phyloP scores from a whole-genome alignment of 2,888 invertebrate genomes.

The Conchocele bisecta region DNA sequence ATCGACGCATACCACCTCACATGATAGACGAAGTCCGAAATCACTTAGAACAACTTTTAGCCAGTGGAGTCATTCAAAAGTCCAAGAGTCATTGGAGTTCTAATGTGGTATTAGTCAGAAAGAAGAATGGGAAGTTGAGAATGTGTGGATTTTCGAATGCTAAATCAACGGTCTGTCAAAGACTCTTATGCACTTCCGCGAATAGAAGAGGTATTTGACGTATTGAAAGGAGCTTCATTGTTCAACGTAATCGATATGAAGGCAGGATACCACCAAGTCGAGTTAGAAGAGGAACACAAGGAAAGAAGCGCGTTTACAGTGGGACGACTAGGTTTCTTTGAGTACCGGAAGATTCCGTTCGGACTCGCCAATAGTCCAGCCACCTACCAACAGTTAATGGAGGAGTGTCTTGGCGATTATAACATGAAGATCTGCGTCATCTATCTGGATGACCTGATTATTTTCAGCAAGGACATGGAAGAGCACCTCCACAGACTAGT shows the following conservation, averaged over 20 bases:
- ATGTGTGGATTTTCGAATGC: conserved; percentile 8
- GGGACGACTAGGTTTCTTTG: conserved; percentile 2
- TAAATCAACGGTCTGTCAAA: conserved; percentile 7
- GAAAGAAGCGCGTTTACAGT: conserved; percentile 9
- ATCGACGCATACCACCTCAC: conserved; percentile 18
- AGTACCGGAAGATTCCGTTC: conserved; percentile 7
- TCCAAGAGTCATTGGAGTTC: conserved; percentile 1
- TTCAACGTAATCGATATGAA: too few relatives aligned
- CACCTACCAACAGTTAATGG: conserved; percentile 10
- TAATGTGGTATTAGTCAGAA: conserved; percentile 7
- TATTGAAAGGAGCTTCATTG: too few relatives aligned
- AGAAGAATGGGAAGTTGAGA: conserved; percentile 17
- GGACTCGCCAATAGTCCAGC: conserved; percentile 14
- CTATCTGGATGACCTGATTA: conserved; percentile 4
- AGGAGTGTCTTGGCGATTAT: conserved; percentile 5
- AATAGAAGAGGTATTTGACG: conserved; percentile 10
- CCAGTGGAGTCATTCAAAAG: conserved; percentile 17
- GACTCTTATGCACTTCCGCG: too few relatives aligned
- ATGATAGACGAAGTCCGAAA: conserved; percentile 21
- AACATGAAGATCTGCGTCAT: conserved; percentile 7
- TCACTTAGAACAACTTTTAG: conserved; percentile 16
- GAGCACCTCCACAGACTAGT: not conserved
- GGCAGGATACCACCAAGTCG: conserved; percentile 4
- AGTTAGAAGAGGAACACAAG: conserved; percentile 9
- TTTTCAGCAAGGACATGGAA: not conserved